Conservation (phyloP, 2,888 invertebrate species). For the Azorinus chamasolen region DNA sequence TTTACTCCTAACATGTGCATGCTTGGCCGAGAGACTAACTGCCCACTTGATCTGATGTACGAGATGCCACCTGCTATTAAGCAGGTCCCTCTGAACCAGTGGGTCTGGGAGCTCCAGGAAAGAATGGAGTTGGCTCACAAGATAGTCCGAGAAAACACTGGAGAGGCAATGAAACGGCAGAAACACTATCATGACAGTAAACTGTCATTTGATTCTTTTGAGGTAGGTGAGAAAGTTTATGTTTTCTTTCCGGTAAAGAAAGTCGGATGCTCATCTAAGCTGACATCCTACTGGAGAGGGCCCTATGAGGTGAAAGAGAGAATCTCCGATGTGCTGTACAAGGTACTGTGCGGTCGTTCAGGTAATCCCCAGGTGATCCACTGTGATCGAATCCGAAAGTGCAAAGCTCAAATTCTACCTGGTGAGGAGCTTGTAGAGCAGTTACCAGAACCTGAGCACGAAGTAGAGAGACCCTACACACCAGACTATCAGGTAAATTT, state of each 20-base stretch:
- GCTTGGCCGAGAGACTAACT: constrained; percentile 29
- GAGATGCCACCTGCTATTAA: constrained; percentile 18
- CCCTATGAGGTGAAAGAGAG: constrained; percentile 16
- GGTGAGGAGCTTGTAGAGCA: too few species aligned
- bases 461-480: too few species aligned
- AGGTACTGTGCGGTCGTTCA: constrained; percentile 16
- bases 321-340: constrained; percentile 15
- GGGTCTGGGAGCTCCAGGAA: constrained; percentile 44
- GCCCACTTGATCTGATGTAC: constrained; percentile 27
- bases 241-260: constrained; percentile 21
- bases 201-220: constrained; percentile 19
- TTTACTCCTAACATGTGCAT: constrained; percentile 34
- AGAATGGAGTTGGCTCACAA: constrained; percentile 22
- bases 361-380: constrained; percentile 8
- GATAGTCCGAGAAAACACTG: constrained; percentile 21
- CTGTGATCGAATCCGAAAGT: constrained; percentile 8
- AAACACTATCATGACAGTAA: constrained; percentile 25
- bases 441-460: too few species aligned
- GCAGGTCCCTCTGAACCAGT: constrained; percentile 14
- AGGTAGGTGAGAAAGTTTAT: constrained; percentile 17
- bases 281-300: constrained; percentile 25
- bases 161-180: constrained; percentile 21
- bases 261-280: constrained; percentile 14
- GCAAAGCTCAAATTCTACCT: constrained; percentile 2
- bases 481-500: too few species aligned